Base-by-base conservation (phyloP, 2,113 vertebrate species). In the Nycticorax nycticorax region DNA sequence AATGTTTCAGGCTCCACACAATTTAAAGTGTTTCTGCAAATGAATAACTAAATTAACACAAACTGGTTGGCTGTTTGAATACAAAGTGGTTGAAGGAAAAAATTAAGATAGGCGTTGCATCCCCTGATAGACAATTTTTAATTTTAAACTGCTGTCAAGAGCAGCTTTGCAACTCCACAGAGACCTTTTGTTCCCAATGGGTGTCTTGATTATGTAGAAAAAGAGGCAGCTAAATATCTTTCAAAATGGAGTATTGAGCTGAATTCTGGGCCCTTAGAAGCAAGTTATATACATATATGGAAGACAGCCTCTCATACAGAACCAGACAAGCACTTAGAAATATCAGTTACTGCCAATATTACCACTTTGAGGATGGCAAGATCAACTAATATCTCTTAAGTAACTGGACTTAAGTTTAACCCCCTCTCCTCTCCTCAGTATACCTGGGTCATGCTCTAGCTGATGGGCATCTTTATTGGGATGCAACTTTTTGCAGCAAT, bases 51-150 rank as follows among this genome's bases (percentile, higher is more conserved):
- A 57, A 79, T 74, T 84, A 28, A n/a, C 32, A 60, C 17, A 64
- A 77, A 47, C 27, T 81, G 28, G 0, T 8, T 85, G 37, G 53
- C 22, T 39, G 26, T 13, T 16, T 43, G 27, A 57, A 74, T 37
- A 8, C 9, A 85, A 64, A 59, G 14, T 35, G 7, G 7, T 63
- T 73, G 39, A 73, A 72, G 55, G 12, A 87, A 17, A 73, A 84
- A 85, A 47, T 2, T 60, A 11, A 81, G 32, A 55, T 2, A 0
- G 45, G 19, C 0, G 0, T 57, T 63, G 33, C 37, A 37, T 11
- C 14, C 2, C 2, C 7, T 21, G 7, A 21, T 22, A 39, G 47
- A 7, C 23, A 45, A 22, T 35, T 41, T 80, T 68, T 35, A 26
- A 50, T 68, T 68, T 10, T n/a, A 41, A 93, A 92, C 22, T 90